phyloP scores from a whole-genome alignment of 2,797 vertebrate genomes.

The Uromys caudimaculatus region DNA sequence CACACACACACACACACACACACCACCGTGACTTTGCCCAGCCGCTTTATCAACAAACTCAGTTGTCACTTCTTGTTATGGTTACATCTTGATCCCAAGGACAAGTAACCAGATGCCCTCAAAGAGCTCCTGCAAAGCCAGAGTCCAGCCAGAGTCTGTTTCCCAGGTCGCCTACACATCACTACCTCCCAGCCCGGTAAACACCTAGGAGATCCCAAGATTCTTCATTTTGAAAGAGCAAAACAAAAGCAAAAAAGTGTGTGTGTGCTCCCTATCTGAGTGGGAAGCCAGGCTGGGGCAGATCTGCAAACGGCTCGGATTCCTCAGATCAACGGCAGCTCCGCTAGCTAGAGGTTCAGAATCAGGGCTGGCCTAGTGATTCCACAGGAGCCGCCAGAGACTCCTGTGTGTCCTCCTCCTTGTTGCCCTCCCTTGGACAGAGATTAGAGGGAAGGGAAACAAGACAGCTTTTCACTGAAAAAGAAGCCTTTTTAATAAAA shows the following conservation, averaged over 20 bases:
- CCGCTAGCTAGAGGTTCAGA: background rate
- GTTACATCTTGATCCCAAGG: constrained; percentile 72
- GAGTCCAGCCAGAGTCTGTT: constrained; percentile 72
- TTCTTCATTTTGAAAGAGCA: constrained; percentile 32
- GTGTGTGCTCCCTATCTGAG: constrained; percentile 62
- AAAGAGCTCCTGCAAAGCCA: constrained; percentile 58
- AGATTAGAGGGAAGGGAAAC: background rate
- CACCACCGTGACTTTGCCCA: rapidly evolving
- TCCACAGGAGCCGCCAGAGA: rapidly evolving
- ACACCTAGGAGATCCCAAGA: constrained; percentile 50
- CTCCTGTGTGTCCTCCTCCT: rapidly evolving
- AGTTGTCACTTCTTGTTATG: constrained; percentile 71
- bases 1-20: background rate
- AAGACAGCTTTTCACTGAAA: background rate
- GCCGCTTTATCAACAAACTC: constrained; percentile 54
- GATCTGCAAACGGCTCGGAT: no score
- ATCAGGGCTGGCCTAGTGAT: no score
- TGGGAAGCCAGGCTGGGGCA: background rate
- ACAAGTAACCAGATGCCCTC: constrained; percentile 72
- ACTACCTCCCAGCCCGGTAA: constrained; percentile 70
- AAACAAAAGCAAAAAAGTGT: constrained; percentile 15
- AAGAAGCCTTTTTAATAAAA: background rate
- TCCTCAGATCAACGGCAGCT: no score
- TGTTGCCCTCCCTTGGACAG: rapidly evolving
- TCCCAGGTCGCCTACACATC: constrained; percentile 62